Percentiles rank a stretch among this genome's conserved stretches.
phyloP scores from a whole-genome alignment of 1,140 invertebrate genomes.

The Nautilus pompilius region DNA sequence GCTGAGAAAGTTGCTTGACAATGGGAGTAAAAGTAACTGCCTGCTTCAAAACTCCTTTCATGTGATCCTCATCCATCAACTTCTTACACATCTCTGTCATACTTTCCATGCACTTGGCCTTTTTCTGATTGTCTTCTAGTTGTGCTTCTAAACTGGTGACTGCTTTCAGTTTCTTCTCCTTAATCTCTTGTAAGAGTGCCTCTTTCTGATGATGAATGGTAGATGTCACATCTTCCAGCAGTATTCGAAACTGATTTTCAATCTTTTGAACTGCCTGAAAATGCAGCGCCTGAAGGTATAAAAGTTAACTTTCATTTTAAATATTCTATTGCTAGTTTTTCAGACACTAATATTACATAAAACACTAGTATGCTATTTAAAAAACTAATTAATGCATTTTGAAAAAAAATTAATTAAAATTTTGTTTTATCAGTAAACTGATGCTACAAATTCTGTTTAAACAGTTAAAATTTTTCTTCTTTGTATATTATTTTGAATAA shows the following conservation, averaged over 20 bases:
- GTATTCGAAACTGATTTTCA: slow-evolving; percentile 32
- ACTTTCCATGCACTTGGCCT: slow-evolving; percentile 19
- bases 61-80: slow-evolving; percentile 26
- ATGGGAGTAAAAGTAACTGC: slow-evolving; percentile 23
- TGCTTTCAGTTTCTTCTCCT: slow-evolving; percentile 15
- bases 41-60: slow-evolving; percentile 24
- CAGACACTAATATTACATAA: no score
- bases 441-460: no score
- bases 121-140: slow-evolving; percentile 16
- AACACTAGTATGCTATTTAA: no score
- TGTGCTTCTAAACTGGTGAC: slow-evolving; percentile 17
- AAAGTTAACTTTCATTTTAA: no score
- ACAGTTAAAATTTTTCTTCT: no score
- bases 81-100: slow-evolving; percentile 28
- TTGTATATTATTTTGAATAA: no score
- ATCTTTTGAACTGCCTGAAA: slow-evolving; percentile 24
- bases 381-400: no score
- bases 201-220: slow-evolving; percentile 26
- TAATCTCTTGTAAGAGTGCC: slow-evolving; percentile 14
- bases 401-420: slow-evolving; percentile 7
- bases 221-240: slow-evolving; percentile 32
- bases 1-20: slow-evolving; percentile 20
- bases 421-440: no score
- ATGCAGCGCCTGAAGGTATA: slow-evolving; percentile 27
- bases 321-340: no score